Evolutionary conservation across 1,140 invertebrate species (phyloP).

Genomic region (Drosophila hydei): DNA sequence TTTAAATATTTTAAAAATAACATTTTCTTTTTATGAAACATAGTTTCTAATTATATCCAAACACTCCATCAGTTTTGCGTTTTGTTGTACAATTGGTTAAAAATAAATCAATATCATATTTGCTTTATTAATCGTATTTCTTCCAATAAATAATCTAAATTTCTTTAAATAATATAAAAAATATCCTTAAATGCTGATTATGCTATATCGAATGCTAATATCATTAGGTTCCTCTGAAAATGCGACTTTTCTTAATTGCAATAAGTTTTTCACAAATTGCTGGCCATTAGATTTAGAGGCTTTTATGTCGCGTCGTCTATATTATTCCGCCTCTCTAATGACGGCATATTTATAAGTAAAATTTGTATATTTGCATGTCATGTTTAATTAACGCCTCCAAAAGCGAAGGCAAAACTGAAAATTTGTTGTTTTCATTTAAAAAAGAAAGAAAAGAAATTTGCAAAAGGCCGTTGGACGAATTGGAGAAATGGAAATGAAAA

Average conservation of each 20-base stretch:
- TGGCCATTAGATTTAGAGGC: constrained; percentile 9
- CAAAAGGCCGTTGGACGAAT: constrained; percentile 52
- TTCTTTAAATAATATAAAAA: not conserved
- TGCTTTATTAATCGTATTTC: too few species aligned
- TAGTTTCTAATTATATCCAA: too few species aligned
- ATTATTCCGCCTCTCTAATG: constrained; percentile 32
- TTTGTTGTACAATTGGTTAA: too few species aligned
- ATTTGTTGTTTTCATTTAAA: constrained; percentile 7
- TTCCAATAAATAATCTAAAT: too few species aligned
- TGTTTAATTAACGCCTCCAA: constrained; percentile 78
- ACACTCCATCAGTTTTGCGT: too few species aligned
- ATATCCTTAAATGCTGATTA: too few species aligned
- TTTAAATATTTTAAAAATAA: too few species aligned
- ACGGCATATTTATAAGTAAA: constrained; percentile 72
- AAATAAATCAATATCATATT: too few species aligned
- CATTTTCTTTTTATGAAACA: too few species aligned
- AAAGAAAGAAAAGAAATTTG: constrained; percentile 51
- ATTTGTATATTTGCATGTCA: constrained; percentile 79
- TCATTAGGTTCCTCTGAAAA: not conserved
- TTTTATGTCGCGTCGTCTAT: constrained; percentile 21
- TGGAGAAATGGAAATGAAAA: constrained; percentile 53
- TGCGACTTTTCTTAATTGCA: constrained; percentile 7
- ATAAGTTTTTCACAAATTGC: constrained; percentile 14
- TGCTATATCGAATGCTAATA: too few species aligned
- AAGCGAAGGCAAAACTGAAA: constrained; percentile 21